phyloP scores from a whole-genome alignment of 1,140 invertebrate genomes.

The Cyclina sinensis region DNA sequence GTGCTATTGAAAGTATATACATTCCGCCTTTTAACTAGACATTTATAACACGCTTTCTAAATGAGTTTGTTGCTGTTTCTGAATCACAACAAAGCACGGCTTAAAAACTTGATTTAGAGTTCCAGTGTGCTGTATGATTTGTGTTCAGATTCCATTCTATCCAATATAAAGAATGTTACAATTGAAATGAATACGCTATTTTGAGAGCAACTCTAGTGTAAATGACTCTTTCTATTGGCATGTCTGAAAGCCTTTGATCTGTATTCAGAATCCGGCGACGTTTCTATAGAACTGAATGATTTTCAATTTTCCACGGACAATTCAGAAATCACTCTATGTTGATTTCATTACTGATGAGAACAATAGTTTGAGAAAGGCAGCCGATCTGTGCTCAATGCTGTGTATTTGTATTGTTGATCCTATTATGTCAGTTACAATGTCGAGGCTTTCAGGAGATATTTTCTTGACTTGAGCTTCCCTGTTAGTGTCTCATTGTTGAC shows the following conservation, averaged over 20 bases:
- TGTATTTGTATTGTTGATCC: conserved; percentile 45
- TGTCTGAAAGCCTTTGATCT: conserved; percentile 45
- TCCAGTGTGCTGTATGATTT: conserved; percentile 28
- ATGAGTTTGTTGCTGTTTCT: conserved; percentile 27
- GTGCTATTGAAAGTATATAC: conserved; percentile 11
- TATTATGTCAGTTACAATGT: conserved; percentile 46
- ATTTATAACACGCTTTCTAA: conserved; percentile 49
- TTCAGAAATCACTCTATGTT: conserved; percentile 52
- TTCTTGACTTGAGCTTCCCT: conserved; percentile 18
- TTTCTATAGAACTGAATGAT: conserved; percentile 45
- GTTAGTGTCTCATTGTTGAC: conserved; percentile 16
- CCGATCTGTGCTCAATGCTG: conserved; percentile 23
- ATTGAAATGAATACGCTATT: conserved; percentile 42
- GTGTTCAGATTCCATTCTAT: conserved; percentile 12
- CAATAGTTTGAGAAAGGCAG: conserved; percentile 28
- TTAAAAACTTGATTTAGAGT: neutral
- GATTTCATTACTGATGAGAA: conserved; percentile 38
- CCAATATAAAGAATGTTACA: conserved; percentile 29
- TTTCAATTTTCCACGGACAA: conserved; percentile 57
- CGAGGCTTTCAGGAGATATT: conserved; percentile 5
- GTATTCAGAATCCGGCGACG: conserved; percentile 10
- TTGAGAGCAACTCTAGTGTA: conserved; percentile 41
- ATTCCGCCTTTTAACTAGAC: conserved; percentile 38
- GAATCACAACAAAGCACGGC: neutral
- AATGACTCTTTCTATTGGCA: conserved; percentile 33